Conservation (phyloP, 2,888 invertebrate species). For the Empis livida region DNA sequence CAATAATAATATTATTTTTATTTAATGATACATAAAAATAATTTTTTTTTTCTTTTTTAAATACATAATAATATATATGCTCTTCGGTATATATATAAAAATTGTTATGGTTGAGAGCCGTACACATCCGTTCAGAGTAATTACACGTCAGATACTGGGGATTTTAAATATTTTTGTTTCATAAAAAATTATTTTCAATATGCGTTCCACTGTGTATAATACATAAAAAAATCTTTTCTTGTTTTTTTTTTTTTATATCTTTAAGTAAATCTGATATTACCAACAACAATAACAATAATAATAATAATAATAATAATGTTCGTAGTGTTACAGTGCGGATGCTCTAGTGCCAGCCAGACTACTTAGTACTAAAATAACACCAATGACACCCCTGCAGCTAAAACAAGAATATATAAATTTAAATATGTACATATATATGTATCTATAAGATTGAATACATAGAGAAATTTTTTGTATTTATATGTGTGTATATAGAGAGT, state of each 20-base stretch:
- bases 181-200: no score
- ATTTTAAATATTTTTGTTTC: no score
- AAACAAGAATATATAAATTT: neutral
- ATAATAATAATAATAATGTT: no score
- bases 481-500: neutral
- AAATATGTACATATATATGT: neutral
- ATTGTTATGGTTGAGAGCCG: neutral
- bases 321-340: no score
- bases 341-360: no score
- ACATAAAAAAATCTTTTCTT: neutral
- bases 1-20: neutral
- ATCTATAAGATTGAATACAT: neutral
- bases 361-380: neutral
- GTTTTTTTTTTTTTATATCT: neutral
- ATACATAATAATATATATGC: neutral
- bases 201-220: neutral
- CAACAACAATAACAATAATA: no score
- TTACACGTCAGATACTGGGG: constrained; percentile 36
- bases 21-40: no score
- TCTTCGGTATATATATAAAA: no score
- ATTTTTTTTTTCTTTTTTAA: neutral
- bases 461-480: neutral
- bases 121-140: constrained; percentile 30
- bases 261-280: no score
- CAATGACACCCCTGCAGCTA: constrained; percentile 1